phyloP scores from a whole-genome alignment of 2,888 invertebrate genomes.

The Gasteruption jaculator region DNA sequence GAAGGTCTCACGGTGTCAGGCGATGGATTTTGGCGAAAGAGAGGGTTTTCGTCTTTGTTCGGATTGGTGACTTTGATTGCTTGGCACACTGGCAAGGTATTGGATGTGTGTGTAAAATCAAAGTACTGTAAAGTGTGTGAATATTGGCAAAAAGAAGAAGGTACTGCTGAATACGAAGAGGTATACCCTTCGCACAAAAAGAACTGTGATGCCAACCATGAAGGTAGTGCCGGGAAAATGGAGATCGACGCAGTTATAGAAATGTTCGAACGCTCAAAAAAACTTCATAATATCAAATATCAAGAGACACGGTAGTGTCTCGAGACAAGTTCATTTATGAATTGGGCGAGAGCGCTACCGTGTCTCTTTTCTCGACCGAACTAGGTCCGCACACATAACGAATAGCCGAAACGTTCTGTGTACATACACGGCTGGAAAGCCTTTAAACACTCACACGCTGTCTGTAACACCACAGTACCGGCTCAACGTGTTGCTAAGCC shows the following conservation, averaged over 20 bases:
- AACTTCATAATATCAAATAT: constrained; percentile 1
- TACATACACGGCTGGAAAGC: too few species aligned
- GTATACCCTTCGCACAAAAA: constrained; percentile 1
- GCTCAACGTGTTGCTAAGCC: too few species aligned
- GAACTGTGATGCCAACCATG: constrained; percentile 1
- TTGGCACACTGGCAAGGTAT: neutral
- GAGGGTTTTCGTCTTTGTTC: constrained; percentile 5
- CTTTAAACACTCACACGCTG: too few species aligned
- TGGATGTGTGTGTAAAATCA: constrained; percentile 3
- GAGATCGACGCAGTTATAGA: constrained; percentile 1
- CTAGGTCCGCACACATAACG: too few species aligned
- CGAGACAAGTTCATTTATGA: too few species aligned
- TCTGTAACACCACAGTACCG: too few species aligned
- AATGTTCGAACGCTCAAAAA: neutral
- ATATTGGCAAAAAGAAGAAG: constrained; percentile 6
- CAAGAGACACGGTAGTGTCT: too few species aligned
- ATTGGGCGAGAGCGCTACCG: too few species aligned
- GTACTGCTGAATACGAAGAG: constrained; percentile 3
- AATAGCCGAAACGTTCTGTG: too few species aligned
- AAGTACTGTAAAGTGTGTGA: neutral
- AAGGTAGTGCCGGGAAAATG: constrained; percentile 1
- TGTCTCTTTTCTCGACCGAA: too few species aligned
- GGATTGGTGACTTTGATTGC: constrained; percentile 5
- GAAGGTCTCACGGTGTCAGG: constrained; percentile 3
- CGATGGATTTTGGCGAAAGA: constrained; percentile 2